Evolutionary conservation across 2,797 vertebrate species (phyloP), one percentile per base, ranked within the genome.

Genomic region (Chaetodon trifasciatus): DNA sequence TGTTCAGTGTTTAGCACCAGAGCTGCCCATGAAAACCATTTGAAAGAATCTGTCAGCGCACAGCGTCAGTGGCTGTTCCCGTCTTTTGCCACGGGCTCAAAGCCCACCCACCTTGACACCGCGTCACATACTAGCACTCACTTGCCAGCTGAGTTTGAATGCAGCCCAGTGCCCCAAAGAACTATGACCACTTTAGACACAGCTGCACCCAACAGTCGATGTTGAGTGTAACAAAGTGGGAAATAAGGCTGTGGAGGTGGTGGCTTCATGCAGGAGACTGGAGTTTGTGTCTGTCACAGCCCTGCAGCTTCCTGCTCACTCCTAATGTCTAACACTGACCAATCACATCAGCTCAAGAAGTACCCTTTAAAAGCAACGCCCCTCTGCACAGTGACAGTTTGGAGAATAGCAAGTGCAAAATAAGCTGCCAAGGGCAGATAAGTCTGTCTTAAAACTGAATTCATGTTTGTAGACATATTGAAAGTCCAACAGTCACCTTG

Each of bases 401-500:
- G 21, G n/a, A 52, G 47, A 40, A 19, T 19, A 40, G n/a, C 19
- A 42, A 53, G 44, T 61, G 21, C 11, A 69, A 46, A 62, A 61
- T 57, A 61, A 64, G 44, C 57, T 3, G 39, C 70, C 70, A 81
- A 72, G 71, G 71, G 47, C 67, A 77, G 39, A 75, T 40, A 17
- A 28, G 50, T 24, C 39, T 52, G 21, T 35, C 46, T 52, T 32
- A 42, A 66, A 32, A 69, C 70, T 19, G 12, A 47, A 79, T 71
- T 56, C 19, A 53, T 62, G 24, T 57, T 50, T 66, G 61, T 40
- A 46, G 65, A 42, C 19, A 8, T 32, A 24, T 44, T 24, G 56
- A 70, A 60, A 50, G 0, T 74, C 49, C 32, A 71, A 70, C 49
- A 12, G 77, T 81, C 71, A 79, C 72, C 78, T 88, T 86, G 49